Evolutionary conservation across 2,113 vertebrate species (phyloP).

Genomic region (Corythornis cristatus): DNA sequence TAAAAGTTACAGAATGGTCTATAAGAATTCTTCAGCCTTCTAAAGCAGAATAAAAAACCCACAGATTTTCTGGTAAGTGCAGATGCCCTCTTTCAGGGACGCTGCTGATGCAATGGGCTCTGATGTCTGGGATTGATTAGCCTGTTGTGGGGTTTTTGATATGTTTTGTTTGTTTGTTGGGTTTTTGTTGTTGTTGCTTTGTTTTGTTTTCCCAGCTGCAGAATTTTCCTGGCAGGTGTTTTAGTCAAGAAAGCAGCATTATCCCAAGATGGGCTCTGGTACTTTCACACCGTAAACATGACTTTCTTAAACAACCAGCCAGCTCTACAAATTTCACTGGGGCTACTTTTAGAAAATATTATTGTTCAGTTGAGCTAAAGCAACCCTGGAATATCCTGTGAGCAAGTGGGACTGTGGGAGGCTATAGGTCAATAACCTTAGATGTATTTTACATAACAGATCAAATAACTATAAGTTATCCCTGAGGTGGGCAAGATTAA

Average conservation of each 20-base stretch:
- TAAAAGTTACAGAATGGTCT: not conserved
- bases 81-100: not conserved
- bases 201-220: not conserved
- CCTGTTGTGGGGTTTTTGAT: not conserved
- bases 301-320: not conserved
- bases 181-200: not conserved
- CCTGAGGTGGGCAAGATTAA: not conserved
- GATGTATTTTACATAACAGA: not conserved
- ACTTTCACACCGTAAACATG: not conserved
- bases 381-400: not conserved
- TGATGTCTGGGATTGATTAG: too few species aligned
- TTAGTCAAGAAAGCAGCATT: not conserved
- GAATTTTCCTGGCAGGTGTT: not conserved
- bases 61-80: not conserved
- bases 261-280: not conserved
- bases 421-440: not conserved
- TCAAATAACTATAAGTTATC: not conserved
- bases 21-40: not conserved
- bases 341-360: not conserved
- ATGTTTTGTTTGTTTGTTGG: too few species aligned
- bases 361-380: not conserved
- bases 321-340: not conserved
- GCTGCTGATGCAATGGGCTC: fast-evolving
- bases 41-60: not conserved
- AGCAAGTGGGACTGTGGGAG: not conserved